phyloP scores from a whole-genome alignment of 2,888 invertebrate genomes.

The Tuta absoluta region DNA sequence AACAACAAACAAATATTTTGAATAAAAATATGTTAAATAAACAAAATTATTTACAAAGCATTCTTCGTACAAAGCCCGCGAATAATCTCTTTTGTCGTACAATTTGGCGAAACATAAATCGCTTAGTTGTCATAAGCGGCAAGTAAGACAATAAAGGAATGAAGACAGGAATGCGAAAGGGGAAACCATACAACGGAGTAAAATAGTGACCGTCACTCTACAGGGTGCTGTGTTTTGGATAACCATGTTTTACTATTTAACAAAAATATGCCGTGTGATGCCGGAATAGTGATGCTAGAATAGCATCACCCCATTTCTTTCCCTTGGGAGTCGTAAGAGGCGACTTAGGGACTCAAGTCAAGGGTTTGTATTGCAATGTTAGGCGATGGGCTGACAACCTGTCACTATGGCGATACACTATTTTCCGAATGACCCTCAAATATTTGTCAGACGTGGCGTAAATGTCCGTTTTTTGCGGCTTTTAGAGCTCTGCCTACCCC shows the following conservation, averaged over 20 bases:
- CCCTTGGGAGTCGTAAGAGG: no score
- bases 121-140: slow-evolving; percentile 62
- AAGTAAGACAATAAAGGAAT: slow-evolving; percentile 78
- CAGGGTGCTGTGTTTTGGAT: neutral
- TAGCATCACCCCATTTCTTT: no score
- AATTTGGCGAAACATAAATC: slow-evolving; percentile 31
- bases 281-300: no score
- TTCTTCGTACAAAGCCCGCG: neutral
- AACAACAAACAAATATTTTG: slow-evolving; percentile 3
- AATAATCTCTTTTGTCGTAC: slow-evolving; percentile 35
- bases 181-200: slow-evolving; percentile 40
- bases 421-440: no score
- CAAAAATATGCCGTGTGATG: no score
- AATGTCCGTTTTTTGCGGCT: no score
- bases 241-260: neutral
- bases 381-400: no score
- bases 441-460: no score
- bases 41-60: slow-evolving; percentile 26
- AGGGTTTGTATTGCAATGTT: no score
- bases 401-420: no score
- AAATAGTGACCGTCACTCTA: slow-evolving; percentile 64
- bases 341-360: no score
- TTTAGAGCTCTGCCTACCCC: no score
- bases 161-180: slow-evolving; percentile 74
- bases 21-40: slow-evolving; percentile 13